These are phyloP conservation scores for Zonitis immaculata DNA, from an alignment of 2,888 invertebrate genomes.

Conservation along the genomic window DNA sequence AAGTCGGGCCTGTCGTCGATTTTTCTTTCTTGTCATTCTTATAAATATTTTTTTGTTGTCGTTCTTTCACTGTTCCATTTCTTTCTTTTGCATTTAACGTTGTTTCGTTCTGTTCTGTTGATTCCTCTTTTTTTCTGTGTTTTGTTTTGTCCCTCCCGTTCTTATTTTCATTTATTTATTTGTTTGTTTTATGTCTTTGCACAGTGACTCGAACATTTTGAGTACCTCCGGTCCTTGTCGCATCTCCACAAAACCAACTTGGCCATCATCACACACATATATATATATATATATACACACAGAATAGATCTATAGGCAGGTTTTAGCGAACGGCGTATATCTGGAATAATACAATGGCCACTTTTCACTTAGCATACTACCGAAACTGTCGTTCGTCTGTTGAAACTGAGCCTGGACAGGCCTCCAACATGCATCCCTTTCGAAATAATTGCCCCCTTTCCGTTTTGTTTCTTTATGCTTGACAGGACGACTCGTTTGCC, in stretches of 20 bases:
- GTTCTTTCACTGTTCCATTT: background rate
- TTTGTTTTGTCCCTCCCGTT: background rate
- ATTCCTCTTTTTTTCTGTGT: background rate
- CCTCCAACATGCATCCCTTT: constrained; percentile 30
- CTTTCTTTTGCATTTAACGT: background rate
- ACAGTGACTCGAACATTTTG: constrained; percentile 3
- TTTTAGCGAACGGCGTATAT: constrained; percentile 25
- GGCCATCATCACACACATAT: too few species aligned
- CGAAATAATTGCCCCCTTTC: constrained; percentile 43
- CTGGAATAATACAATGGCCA: constrained; percentile 47
- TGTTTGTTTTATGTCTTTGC: background rate
- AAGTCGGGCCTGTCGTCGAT: background rate
- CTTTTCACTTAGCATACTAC: constrained; percentile 47
- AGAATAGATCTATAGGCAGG: constrained; percentile 21
- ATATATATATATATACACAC: too few species aligned
- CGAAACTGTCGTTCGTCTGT: constrained; percentile 44
- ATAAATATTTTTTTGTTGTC: background rate
- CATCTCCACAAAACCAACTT: constrained; percentile 3
- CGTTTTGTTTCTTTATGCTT: constrained; percentile 16
- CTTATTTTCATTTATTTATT: background rate
- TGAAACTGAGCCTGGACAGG: constrained; percentile 24
- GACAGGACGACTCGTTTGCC: constrained; percentile 33
- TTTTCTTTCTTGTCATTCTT: background rate
- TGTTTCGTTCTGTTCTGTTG: background rate
- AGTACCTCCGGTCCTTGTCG: constrained; percentile 4